Evolutionary conservation across 2,113 vertebrate species (phyloP).

Genomic region (Dromiciops gliroides): DNA sequence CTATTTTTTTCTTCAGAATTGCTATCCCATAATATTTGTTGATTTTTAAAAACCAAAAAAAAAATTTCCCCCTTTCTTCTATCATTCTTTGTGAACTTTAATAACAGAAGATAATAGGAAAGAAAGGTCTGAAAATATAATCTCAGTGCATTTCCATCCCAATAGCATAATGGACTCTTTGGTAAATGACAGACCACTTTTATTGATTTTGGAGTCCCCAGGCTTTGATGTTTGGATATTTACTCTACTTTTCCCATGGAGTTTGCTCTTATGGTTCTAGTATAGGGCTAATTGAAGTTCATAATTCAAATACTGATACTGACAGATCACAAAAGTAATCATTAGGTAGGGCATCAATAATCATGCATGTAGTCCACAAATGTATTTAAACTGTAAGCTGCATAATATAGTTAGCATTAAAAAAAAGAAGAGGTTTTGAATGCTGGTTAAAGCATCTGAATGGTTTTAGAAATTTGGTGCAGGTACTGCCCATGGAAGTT

Average conservation of each 20-base stretch:
- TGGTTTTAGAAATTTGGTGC: not conserved
- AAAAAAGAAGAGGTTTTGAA: conserved; percentile 1
- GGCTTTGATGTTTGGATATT: not conserved
- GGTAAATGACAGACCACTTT: not conserved
- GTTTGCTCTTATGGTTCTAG: not conserved
- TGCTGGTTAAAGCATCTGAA: not conserved
- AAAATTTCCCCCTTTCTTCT: not conserved
- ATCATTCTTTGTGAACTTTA: conserved; percentile 18
- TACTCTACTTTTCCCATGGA: not conserved
- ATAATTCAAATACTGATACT: not conserved
- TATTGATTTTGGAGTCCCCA: not conserved
- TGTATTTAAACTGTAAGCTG: not conserved
- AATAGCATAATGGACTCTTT: not conserved
- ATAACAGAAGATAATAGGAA: not conserved
- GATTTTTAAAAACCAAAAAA: not conserved
- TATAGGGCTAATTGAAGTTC: not conserved
- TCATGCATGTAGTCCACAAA: not conserved
- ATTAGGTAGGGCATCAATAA: not conserved
- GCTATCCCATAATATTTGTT: not conserved
- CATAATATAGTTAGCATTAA: not conserved
- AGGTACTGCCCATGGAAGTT: not conserved
- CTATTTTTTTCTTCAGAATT: not conserved
- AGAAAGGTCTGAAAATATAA: not conserved
- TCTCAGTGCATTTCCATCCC: not conserved
- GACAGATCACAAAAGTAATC: not conserved